phyloP scores from a whole-genome alignment of 92 coral and sea anemone species.

The Phymanthus crucifer region DNA sequence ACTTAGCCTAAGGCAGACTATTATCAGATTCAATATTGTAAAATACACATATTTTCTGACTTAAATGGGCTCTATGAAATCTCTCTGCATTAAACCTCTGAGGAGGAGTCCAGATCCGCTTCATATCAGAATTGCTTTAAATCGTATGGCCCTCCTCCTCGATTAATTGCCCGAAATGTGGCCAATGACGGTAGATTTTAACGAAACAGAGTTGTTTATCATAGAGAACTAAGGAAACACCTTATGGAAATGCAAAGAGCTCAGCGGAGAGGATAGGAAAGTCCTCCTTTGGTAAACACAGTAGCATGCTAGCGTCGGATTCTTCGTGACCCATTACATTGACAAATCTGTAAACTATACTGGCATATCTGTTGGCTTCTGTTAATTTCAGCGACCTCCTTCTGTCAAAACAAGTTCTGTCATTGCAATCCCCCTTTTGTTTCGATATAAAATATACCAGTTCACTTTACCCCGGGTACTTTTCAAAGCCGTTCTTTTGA shows the following conservation, averaged over 20 bases:
- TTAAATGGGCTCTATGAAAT: constrained; percentile 75
- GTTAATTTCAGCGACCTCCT: constrained; percentile 79
- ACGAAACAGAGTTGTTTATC: constrained; percentile 35
- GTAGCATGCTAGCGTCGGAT: constrained; percentile 54
- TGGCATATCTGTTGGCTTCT: constrained; percentile 95
- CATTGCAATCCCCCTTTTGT: constrained; percentile 71
- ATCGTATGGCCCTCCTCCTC: constrained; percentile 50
- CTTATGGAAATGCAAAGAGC: constrained; percentile 41
- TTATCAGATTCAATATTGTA: constrained; percentile 77
- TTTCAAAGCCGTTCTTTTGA: constrained; percentile 54
- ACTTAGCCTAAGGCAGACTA: constrained; percentile 88
- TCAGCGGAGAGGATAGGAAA: constrained; percentile 28
- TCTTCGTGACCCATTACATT: constrained; percentile 50
- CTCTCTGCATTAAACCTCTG: constrained; percentile 51
- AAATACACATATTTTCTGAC: constrained; percentile 77
- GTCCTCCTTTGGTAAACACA: constrained; percentile 55
- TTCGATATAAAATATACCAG: constrained; percentile 56
- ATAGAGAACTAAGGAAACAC: constrained; percentile 31
- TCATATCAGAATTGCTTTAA: constrained; percentile 58
- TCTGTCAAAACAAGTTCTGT: constrained; percentile 87
- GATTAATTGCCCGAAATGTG: constrained; percentile 60
- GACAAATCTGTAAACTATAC: constrained; percentile 90
- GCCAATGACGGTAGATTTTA: constrained; percentile 16
- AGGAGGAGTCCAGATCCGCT: constrained; percentile 43
- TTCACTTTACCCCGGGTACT: constrained; percentile 34